Percentiles rank a stretch among this genome's conserved stretches.
These are phyloP conservation scores for Dicycla oo DNA, from an alignment of 2,888 invertebrate species.

Conservation along the genomic window DNA sequence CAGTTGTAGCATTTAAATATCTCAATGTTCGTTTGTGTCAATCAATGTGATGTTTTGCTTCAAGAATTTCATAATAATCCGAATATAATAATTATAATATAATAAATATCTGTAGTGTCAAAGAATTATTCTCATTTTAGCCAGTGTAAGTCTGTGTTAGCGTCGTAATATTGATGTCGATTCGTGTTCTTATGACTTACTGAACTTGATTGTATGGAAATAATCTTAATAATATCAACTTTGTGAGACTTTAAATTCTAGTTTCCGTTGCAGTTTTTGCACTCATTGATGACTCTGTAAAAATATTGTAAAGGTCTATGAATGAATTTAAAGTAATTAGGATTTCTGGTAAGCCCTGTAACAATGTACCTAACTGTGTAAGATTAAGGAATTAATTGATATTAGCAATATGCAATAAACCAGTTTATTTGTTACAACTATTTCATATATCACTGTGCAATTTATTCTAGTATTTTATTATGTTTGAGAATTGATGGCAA, in stretches of 20 bases:
- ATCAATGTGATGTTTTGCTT: conserved; percentile 67
- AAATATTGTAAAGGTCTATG: conserved; percentile 57
- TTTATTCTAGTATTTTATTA: conserved; percentile 47
- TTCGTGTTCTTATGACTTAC: conserved; percentile 76
- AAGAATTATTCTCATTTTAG: conserved; percentile 80
- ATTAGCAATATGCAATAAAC: conserved; percentile 49
- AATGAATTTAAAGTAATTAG: conserved; percentile 53
- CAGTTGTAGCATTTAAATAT: conserved; percentile 54
- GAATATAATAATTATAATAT: conserved; percentile 59
- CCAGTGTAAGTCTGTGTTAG: conserved; percentile 82
- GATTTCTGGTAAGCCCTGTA: conserved; percentile 48
- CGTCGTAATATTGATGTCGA: conserved; percentile 73
- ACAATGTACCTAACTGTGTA: conserved; percentile 58
- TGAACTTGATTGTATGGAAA: conserved; percentile 30
- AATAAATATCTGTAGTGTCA: conserved; percentile 64
- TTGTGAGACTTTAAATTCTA: conserved; percentile 35
- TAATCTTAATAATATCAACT: conserved; percentile 14
- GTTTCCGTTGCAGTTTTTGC: conserved; percentile 43
- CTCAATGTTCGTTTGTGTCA: conserved; percentile 69
- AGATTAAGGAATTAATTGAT: conserved; percentile 51
- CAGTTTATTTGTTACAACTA: conserved; percentile 47
- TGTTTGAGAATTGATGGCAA: conserved; percentile 43
- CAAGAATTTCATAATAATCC: conserved; percentile 56
- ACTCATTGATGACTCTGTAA: conserved; percentile 57
- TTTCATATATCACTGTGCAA: conserved; percentile 51